Percentiles rank a stretch among this genome's conserved stretches.
Conservation (phyloP, 2,797 vertebrate species). For the Eospalax fontanierii region DNA sequence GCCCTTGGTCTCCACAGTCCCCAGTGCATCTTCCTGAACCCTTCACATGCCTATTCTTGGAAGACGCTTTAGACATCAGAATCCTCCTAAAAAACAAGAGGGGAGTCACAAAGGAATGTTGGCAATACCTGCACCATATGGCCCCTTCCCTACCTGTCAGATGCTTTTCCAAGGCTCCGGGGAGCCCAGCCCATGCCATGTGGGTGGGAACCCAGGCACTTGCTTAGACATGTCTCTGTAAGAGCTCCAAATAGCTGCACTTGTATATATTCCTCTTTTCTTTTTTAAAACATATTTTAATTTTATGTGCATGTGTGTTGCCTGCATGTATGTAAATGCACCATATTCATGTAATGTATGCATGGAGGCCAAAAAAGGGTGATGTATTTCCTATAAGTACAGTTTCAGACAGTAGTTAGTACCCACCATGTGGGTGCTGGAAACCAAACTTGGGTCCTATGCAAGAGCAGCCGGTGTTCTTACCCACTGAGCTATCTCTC, state of each 20-base stretch:
- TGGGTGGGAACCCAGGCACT: not conserved
- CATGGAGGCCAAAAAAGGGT: no score
- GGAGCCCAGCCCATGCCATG: not conserved
- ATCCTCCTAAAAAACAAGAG: not conserved
- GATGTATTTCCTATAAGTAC: no score
- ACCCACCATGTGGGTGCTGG: no score
- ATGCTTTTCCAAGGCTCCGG: not conserved
- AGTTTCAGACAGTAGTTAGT: no score
- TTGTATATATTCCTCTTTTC: not conserved
- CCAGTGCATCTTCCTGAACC: not conserved
- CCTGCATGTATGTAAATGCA: no score
- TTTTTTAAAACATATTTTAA: no score
- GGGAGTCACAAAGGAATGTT: not conserved
- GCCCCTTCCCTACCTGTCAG: not conserved
- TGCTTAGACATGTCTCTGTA: not conserved
- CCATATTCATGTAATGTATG: no score
- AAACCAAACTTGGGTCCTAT: no score
- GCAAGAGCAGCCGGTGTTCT: no score
- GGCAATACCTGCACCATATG: not conserved
- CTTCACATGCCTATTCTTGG: not conserved
- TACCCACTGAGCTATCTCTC: no score
- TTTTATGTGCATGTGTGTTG: no score
- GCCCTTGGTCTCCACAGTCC: not conserved
- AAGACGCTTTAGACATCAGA: slow-evolving; percentile 1
- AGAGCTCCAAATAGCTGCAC: not conserved